Percentiles rank a stretch among this genome's conserved stretches.
Conservation (phyloP, 2,888 invertebrate genomes). For the Andrena fulva region DNA sequence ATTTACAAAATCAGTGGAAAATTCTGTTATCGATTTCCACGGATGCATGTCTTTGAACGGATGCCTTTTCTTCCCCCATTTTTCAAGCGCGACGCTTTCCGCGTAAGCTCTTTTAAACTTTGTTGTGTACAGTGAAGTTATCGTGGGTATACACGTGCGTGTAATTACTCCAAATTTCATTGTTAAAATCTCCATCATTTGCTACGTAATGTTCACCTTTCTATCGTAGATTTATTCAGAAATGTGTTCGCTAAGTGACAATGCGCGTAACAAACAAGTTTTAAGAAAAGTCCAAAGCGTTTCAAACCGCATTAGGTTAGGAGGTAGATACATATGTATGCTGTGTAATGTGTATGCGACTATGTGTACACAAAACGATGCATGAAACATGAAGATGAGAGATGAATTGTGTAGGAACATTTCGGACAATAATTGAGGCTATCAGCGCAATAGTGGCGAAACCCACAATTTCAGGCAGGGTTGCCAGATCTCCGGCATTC, state of each 20-base stretch:
- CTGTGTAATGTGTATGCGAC: no score
- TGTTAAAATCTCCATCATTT: constrained; percentile 8
- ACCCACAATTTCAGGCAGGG: no score
- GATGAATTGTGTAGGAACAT: not conserved
- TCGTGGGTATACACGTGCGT: no score
- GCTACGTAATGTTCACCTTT: not conserved
- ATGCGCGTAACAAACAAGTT: no score
- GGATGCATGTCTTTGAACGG: constrained; percentile 75
- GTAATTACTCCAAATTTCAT: not conserved
- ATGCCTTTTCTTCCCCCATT: constrained; percentile 58
- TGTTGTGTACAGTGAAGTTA: not conserved
- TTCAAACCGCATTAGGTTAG: not conserved
- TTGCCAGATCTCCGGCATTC: no score
- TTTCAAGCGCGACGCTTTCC: constrained; percentile 10
- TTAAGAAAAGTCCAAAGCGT: no score
- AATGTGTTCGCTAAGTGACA: no score
- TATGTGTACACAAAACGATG: not conserved
- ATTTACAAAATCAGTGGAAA: constrained; percentile 35
- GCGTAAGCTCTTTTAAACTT: constrained; percentile 32
- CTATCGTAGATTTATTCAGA: no score
- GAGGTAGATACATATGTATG: not conserved
- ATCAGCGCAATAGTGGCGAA: no score
- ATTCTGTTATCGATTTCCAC: constrained; percentile 69
- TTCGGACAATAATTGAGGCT: no score
- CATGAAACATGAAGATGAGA: not conserved